A percentile compares a stretch with the other conserved stretches of the same genome.
These are phyloP conservation scores for Microplitis deprimator DNA, from an alignment of 2,888 invertebrate genomes.

Conservation along the genomic window DNA sequence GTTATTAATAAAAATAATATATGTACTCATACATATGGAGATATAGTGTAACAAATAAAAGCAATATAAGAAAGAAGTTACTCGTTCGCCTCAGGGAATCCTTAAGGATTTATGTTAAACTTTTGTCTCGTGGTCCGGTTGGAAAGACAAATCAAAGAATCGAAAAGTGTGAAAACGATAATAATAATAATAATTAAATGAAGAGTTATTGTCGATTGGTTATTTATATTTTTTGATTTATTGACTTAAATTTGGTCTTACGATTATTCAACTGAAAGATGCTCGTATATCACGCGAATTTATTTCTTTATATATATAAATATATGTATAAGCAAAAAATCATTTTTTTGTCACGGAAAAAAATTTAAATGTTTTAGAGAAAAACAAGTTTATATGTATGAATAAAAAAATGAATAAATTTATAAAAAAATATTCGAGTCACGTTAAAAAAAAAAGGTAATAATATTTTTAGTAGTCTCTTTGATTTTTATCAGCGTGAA, in stretches of 20 bases:
- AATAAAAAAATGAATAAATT: neutral
- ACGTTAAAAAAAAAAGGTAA: constrained; percentile 29
- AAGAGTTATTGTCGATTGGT: constrained; percentile 23
- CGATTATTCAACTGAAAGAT: constrained; percentile 44
- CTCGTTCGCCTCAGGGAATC: constrained; percentile 37
- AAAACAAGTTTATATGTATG: neutral
- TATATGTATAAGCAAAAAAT: constrained; percentile 18
- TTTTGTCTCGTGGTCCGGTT: constrained; percentile 36
- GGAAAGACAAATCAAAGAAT: neutral
- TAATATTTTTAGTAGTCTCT: constrained; percentile 7
- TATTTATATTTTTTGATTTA: constrained; percentile 34
- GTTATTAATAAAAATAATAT: neutral
- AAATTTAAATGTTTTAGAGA: neutral
- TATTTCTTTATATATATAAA: constrained; percentile 2
- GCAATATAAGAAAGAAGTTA: constrained; percentile 16
- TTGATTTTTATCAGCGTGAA: constrained; percentile 38
- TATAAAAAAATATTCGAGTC: constrained; percentile 24
- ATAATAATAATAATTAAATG: constrained; percentile 12
- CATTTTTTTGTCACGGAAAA: neutral
- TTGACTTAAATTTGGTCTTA: constrained; percentile 4
- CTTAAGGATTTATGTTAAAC: constrained; percentile 33
- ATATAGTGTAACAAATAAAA: neutral
- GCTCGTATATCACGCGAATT: constrained; percentile 38
- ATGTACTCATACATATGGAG: too few species aligned
- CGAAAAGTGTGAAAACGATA: neutral